Base-by-base conservation (phyloP, 2,888 invertebrate genomes). In the Leptogaster cylindrica region DNA sequence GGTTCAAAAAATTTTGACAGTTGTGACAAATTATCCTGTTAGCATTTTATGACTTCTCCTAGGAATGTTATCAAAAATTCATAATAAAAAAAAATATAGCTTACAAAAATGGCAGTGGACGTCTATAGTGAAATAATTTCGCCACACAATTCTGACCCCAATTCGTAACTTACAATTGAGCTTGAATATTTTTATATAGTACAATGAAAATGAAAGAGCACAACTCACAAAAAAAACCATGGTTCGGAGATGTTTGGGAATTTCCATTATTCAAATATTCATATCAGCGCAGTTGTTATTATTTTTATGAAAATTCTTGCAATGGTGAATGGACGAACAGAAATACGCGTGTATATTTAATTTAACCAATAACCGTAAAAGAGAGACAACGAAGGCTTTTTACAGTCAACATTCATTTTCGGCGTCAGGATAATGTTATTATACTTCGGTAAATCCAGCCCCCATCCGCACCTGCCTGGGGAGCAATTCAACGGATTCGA, bases 331-430 rank as follows among this genome's bases (percentile, higher is more conserved):
- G 27, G 23, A 58, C 39, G 16, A 31, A 16, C 16, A 44, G 27
- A 58, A n/a, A 25, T 58, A 48, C 67, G 67, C 67, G 67, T 68
- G 67, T 68, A 64, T 68, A 68, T 68, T 68, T 68, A 68, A 68
- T 68, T 68, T 68, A 68, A 68, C 67, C 67, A 68, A 68, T 68
- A 68, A 68, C 41, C 67, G 67, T 68, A 68, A 68, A 67, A 64
- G 67, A 68, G 64, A 68, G 64, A 64, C 64, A 68, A 51, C 31
- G 52, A 52, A 68, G 63, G 52, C 67, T 41, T 64, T 68, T 68
- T 64, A 52, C 33, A 58, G 41, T 31, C n/a, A n/a, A n/a, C n/a
- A n/a, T n/a, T n/a, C n/a, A n/a, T n/a, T n/a, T n/a, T n/a, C n/a
- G n/a, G n/a, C n/a, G n/a, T n/a, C n/a, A n/a, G n/a, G n/a, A n/a